These are phyloP conservation scores for Papilio machaon DNA, from an alignment of 1,140 invertebrate genomes.

Conservation along the genomic window DNA sequence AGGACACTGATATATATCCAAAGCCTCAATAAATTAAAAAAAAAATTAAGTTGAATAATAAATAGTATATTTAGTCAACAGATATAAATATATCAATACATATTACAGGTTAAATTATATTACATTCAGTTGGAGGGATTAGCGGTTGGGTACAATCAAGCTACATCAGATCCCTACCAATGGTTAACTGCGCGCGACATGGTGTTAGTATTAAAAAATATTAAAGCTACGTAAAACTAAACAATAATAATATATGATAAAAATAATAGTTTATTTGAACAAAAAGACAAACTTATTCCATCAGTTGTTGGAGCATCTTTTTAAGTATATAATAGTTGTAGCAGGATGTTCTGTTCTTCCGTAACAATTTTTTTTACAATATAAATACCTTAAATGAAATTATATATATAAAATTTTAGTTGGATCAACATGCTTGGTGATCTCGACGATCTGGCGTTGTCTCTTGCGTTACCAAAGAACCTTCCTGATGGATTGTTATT, in stretches of 20 bases:
- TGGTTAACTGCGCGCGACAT: slow-evolving; percentile 68
- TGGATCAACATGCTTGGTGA: slow-evolving; percentile 76
- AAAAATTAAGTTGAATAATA: too few relatives aligned
- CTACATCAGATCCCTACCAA: slow-evolving; percentile 57
- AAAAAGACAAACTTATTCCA: too few relatives aligned
- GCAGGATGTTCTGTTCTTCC: too few relatives aligned
- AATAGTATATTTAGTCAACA: neutral
- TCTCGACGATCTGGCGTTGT: slow-evolving; percentile 67
- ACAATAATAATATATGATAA: too few relatives aligned
- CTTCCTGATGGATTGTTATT: slow-evolving; percentile 55
- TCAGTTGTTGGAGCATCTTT: too few relatives aligned
- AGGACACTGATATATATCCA: too few relatives aligned
- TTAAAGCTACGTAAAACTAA: too few relatives aligned
- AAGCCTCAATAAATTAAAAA: too few relatives aligned
- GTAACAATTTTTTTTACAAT: too few relatives aligned
- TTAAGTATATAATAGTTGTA: too few relatives aligned
- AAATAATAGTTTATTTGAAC: too few relatives aligned
- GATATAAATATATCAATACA: neutral
- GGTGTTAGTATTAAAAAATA: slow-evolving; percentile 53
- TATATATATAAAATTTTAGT: slow-evolving; percentile 43
- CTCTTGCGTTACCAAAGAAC: slow-evolving; percentile 55
- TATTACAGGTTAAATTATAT: slow-evolving; percentile 45
- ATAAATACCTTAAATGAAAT: too few relatives aligned
- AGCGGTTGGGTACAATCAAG: slow-evolving; percentile 69
- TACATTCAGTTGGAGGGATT: slow-evolving; percentile 74